Evolutionary conservation across 2,888 invertebrate genomes (phyloP).

Genomic region (Tipula lateralis): DNA sequence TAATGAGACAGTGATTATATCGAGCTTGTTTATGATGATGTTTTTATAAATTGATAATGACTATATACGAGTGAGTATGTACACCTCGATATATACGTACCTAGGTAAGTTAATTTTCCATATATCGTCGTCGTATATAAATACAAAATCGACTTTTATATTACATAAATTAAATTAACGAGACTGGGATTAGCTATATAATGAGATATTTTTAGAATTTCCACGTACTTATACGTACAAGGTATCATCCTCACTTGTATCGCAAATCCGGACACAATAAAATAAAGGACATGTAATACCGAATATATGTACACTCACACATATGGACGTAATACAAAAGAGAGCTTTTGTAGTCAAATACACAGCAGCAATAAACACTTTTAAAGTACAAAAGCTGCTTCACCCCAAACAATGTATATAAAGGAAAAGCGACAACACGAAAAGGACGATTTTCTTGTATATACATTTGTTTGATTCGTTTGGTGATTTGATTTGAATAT

Average conservation of each 20-base stretch:
- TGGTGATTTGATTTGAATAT: not conserved
- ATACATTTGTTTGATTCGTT: not conserved
- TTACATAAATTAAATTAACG: not conserved
- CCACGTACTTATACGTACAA: not conserved
- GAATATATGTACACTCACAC: not conserved
- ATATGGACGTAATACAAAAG: not conserved
- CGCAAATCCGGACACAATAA: not conserved
- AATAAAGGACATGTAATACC: not conserved
- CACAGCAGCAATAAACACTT: not conserved
- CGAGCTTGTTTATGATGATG: not conserved
- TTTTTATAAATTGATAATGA: not conserved
- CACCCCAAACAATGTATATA: not conserved
- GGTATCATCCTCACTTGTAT: not conserved
- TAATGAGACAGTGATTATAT: conserved; percentile 11
- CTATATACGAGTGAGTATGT: not conserved
- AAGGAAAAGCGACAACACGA: not conserved
- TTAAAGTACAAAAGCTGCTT: not conserved
- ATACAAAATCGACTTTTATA: not conserved
- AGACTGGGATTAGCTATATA: not conserved
- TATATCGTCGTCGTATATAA: not conserved
- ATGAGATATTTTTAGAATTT: not conserved
- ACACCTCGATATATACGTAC: not conserved
- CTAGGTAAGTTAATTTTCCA: not conserved
- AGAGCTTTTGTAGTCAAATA: not conserved
- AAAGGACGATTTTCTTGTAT: not conserved